Evolutionary conservation across 2,113 vertebrate species (phyloP).

Genomic region (Ginglymostoma cirratum): DNA sequence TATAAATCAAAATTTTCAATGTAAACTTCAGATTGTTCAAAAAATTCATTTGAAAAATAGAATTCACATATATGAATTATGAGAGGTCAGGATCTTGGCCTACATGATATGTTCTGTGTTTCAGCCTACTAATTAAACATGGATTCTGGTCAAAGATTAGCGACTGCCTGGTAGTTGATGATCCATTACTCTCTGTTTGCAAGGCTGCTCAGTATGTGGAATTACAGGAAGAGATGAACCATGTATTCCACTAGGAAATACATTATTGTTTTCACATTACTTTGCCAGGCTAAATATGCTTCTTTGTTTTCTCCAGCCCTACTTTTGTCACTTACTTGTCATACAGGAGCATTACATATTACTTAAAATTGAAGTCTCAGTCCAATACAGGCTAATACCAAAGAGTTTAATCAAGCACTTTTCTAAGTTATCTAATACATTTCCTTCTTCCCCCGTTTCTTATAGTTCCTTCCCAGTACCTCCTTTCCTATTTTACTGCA

Average conservation of each 20-base stretch:
- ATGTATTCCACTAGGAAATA: neutral
- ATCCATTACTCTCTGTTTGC: neutral
- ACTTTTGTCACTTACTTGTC: neutral
- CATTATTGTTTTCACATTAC: neutral
- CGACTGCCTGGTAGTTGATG: neutral
- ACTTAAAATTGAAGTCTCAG: neutral
- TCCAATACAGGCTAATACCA: neutral
- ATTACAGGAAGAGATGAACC: neutral
- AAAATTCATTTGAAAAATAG: conserved; percentile 7
- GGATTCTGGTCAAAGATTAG: neutral
- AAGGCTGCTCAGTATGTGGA: neutral
- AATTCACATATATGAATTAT: neutral
- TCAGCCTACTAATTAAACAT: conserved; percentile 2
- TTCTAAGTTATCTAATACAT: neutral
- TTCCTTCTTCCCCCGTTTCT: neutral
- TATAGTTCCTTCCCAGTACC: conserved; percentile 5
- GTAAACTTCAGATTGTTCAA: neutral
- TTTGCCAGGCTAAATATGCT: neutral
- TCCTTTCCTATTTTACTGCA: neutral
- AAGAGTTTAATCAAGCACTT: neutral
- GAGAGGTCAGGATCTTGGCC: neutral
- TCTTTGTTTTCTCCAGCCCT: neutral
- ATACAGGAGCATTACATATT: neutral
- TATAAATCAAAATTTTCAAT: neutral
- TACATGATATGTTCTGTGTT: neutral